Evolutionary conservation across 2,113 vertebrate species (phyloP), one percentile per base, ranked within the genome.

Genomic region (Malurus elegans): DNA sequence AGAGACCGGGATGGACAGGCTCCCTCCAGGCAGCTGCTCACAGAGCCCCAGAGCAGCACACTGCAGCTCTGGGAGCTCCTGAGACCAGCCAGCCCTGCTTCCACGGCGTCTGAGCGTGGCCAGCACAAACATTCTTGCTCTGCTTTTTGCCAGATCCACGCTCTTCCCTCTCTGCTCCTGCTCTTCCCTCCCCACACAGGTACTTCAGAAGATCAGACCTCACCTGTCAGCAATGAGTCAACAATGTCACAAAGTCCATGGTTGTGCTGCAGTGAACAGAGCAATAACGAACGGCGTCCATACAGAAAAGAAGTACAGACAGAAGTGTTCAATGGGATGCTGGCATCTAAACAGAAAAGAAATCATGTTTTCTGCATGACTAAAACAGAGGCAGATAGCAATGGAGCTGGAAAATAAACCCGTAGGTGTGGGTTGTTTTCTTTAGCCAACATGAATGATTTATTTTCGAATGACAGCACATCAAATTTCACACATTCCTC

Each of bases 91-190:
- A 79, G 24, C 18, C 12, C 26, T 69, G 62, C 14, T 53, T 47
- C 31, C 42, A 79, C 14, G 12, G 32, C 14, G 3, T 2, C 66
- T 14, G n/a, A 60, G 64, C 0, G 0, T 10, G 53, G 53, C n/a
- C 28, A 60, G 24, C 29, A 29, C 23, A 58, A 56, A 50, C 8
- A 5, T 5, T 50, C 14, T 58, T 71, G 15, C 29, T 40, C 25
- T 38, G 38, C 40, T 72, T 67, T 44, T 24, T 31, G 10, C 38
- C 53, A 74, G 31, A 65, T 34, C 18, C 17, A 34, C 51, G 11
- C 54, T 44, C 64, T 69, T 50, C 17, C 21, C 14, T 72, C 56
- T 26, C 32, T 50, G 38, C 6, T 58, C 40, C 54, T 78, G 53
- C 57, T 72, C 36, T 26, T 50, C 21, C 24, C 8, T 48, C 10